Percentiles rank a stretch among this genome's conserved stretches.
Conservation (phyloP, 2,797 vertebrate species). For the Protosalanx chinensis region DNA sequence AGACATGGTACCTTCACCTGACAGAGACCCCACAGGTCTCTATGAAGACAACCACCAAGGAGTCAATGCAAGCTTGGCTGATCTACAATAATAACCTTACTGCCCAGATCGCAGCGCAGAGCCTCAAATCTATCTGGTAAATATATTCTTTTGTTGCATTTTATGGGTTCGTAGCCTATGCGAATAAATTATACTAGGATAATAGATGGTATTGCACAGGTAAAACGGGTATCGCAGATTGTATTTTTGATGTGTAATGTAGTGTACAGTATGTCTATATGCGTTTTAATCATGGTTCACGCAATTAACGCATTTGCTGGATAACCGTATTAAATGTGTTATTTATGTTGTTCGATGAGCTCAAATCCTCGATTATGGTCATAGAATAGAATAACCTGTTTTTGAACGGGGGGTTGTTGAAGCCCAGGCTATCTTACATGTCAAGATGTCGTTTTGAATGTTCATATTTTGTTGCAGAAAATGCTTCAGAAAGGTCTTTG, state of each 20-base stretch:
- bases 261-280: not conserved
- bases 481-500: not conserved
- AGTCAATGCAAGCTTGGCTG: slow-evolving; percentile 6
- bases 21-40: slow-evolving; percentile 66
- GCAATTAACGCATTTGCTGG: not conserved
- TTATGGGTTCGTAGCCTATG: not conserved
- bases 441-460: not conserved
- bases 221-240: not conserved
- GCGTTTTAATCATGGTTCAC: not conserved
- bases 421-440: not conserved
- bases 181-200: not conserved
- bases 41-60: slow-evolving; percentile 15
- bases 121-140: not conserved
- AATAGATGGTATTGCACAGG: not conserved
- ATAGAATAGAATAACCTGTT: not conserved
- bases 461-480: slow-evolving; percentile 5
- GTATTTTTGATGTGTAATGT: not conserved
- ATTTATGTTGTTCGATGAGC: not conserved
- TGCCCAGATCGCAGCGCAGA: not conserved
- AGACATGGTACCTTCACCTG: slow-evolving; percentile 54
- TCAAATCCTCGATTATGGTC: not conserved
- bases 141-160: not conserved
- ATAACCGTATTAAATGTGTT: not conserved
- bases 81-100: slow-evolving; percentile 6
- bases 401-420: too few relatives aligned